Conservation (phyloP, 2,888 invertebrate species). For the Latrodectus elegans region DNA sequence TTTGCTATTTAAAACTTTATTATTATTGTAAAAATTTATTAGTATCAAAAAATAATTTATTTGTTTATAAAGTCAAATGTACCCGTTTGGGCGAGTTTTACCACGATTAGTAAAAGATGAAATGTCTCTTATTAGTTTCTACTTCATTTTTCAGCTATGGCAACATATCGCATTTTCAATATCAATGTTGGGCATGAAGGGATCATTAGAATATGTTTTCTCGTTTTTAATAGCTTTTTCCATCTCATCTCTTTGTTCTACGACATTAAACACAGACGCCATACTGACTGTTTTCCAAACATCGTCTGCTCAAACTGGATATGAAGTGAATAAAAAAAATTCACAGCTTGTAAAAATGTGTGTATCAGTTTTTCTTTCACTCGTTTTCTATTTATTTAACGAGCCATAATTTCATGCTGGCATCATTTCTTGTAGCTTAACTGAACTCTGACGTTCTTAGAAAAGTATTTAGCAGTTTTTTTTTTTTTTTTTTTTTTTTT, state of each 20-base stretch:
- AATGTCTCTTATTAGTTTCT: too few relatives aligned
- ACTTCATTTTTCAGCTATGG: too few relatives aligned
- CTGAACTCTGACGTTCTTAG: neutral
- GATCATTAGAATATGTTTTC: neutral
- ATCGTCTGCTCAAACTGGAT: neutral
- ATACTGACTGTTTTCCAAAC: neutral
- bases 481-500: neutral
- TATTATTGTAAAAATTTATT: too few relatives aligned
- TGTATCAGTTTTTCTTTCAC: too few relatives aligned
- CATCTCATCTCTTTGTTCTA: neutral
- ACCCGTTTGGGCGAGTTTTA: too few relatives aligned
- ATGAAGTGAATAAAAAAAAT: neutral
- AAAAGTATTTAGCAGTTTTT: neutral
- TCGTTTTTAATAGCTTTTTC: neutral
- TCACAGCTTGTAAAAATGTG: neutral
- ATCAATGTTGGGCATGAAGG: too few relatives aligned
- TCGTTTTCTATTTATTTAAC: neutral
- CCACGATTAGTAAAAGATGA: too few relatives aligned
- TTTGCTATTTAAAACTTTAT: too few relatives aligned
- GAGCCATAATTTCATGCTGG: neutral
- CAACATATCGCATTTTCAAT: too few relatives aligned
- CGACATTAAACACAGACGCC: neutral
- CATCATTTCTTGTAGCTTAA: neutral
- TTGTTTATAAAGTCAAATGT: too few relatives aligned
- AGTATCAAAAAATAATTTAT: too few relatives aligned